phyloP scores from a whole-genome alignment of 2,113 vertebrate species.

The Edolisoma coerulescens region DNA sequence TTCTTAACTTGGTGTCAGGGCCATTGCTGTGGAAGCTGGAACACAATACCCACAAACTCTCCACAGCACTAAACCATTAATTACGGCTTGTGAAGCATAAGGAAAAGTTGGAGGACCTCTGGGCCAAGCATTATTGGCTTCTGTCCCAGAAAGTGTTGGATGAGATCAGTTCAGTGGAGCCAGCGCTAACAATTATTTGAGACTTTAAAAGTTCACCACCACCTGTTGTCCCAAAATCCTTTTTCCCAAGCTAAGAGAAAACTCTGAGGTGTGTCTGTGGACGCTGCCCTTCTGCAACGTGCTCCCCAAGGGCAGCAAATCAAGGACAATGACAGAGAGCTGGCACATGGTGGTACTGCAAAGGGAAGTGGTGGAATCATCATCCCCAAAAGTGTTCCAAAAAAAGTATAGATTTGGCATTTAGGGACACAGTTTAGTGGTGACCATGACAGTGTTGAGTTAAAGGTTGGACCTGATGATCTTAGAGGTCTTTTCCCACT shows the following conservation, averaged over 20 bases:
- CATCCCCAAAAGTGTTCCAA: neutral
- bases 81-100: constrained; percentile 50
- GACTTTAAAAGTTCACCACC: neutral
- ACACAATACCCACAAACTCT: constrained; percentile 19
- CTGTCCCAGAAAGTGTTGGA: constrained; percentile 47
- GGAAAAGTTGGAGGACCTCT: constrained; percentile 34
- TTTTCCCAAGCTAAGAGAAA: neutral
- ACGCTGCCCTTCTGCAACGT: accelerated
- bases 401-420: neutral
- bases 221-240: constrained; percentile 20
- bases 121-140: constrained; percentile 44
- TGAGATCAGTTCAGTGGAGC: constrained; percentile 19
- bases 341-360: neutral
- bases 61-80: constrained; percentile 37
- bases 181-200: neutral
- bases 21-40: constrained; percentile 16
- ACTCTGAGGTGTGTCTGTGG: neutral
- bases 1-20: neutral
- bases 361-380: neutral
- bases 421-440: neutral
- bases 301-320: neutral
- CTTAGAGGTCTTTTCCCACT: neutral
- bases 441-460: neutral
- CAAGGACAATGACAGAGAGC: neutral
- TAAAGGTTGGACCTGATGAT: neutral